phyloP scores from a whole-genome alignment of 2,797 vertebrate genomes.

The Syngnathus rostellatus region DNA sequence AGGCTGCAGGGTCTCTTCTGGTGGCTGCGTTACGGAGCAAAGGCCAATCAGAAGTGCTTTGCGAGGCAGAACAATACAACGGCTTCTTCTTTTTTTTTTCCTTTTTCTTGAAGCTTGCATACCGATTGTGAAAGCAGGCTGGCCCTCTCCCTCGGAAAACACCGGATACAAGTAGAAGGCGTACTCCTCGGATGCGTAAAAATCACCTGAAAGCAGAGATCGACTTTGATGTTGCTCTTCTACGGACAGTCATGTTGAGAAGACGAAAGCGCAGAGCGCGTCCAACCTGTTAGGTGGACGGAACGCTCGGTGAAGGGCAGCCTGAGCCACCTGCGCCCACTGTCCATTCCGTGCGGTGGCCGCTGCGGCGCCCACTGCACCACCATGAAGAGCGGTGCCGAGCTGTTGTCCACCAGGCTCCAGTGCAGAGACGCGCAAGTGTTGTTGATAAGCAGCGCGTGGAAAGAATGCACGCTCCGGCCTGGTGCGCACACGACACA shows the following conservation, averaged over 20 bases:
- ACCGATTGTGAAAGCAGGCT: constrained; percentile 73
- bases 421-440: constrained; percentile 79
- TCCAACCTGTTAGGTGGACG: constrained; percentile 53
- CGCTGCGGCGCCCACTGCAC: constrained; percentile 73
- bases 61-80: background rate
- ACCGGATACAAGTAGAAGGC: constrained; percentile 81
- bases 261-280: background rate
- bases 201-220: constrained; percentile 68
- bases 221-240: background rate
- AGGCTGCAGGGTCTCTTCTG: constrained; percentile 64
- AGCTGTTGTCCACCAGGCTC: constrained; percentile 60
- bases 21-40: constrained; percentile 59
- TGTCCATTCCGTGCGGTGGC: constrained; percentile 22
- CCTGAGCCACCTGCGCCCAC: constrained; percentile 70
- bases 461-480: constrained; percentile 61
- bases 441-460: constrained; percentile 71
- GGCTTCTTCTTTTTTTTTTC: background rate
- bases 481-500: constrained; percentile 55
- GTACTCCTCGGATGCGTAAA: constrained; percentile 76
- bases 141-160: constrained; percentile 80
- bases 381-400: constrained; percentile 68
- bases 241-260: background rate
- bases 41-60: background rate
- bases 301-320: constrained; percentile 58
- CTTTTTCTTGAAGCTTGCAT: constrained; percentile 18